These are phyloP conservation scores for Netelia inedita DNA, from an alignment of 2,888 invertebrate species.

Conservation along the genomic window DNA sequence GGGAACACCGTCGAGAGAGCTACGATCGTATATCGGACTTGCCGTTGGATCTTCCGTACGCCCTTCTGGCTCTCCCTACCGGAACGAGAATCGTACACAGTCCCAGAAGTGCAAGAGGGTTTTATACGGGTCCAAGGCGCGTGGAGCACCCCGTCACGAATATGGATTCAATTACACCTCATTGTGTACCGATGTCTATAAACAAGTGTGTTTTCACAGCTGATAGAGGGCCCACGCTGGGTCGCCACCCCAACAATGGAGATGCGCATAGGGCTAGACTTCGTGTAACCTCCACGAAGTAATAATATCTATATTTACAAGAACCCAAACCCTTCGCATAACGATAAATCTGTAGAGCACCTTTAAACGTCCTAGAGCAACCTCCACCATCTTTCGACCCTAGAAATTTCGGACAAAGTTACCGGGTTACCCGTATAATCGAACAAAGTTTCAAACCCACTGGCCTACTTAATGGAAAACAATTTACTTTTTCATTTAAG, in stretches of 20 bases:
- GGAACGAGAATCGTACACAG: constrained; percentile 51
- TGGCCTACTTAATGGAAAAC: background rate
- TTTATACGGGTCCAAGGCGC: constrained; percentile 26
- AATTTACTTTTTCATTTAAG: too few relatives aligned
- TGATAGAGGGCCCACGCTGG: constrained; percentile 75
- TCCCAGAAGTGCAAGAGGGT: constrained; percentile 6
- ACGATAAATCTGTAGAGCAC: constrained; percentile 22
- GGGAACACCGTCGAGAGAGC: constrained; percentile 48
- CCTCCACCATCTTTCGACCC: background rate
- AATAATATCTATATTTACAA: constrained; percentile 48
- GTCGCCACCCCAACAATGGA: constrained; percentile 38
- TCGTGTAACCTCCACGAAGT: constrained; percentile 17
- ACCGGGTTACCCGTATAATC: background rate
- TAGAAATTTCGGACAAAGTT: constrained; percentile 8
- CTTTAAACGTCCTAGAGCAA: background rate
- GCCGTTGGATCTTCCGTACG: constrained; percentile 41
- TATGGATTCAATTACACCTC: constrained; percentile 84
- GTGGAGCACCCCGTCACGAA: constrained; percentile 72
- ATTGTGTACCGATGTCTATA: constrained; percentile 83
- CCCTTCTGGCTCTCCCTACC: constrained; percentile 34
- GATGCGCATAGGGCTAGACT: constrained; percentile 1
- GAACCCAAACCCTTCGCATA: background rate
- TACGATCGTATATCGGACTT: constrained; percentile 54
- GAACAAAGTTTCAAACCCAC: background rate
- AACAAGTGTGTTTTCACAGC: constrained; percentile 84